phyloP scores from a whole-genome alignment of 2,797 vertebrate genomes.

The Paguma larvata region DNA sequence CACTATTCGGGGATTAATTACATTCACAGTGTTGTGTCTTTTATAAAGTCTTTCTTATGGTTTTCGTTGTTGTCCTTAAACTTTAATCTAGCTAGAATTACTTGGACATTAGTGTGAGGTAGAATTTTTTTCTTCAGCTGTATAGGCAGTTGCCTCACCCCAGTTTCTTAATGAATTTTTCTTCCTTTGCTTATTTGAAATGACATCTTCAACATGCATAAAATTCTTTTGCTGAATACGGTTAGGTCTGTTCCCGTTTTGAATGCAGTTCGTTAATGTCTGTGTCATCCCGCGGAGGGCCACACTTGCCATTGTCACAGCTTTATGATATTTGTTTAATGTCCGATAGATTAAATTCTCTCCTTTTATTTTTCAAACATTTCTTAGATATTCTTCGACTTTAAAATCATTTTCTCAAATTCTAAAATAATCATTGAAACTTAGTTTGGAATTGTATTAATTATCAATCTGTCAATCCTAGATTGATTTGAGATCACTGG shows the following conservation, averaged over 20 bases:
- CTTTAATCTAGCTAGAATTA: neutral
- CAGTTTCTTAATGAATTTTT: neutral
- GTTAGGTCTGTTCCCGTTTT: neutral
- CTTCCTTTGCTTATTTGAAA: neutral
- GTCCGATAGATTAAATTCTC: neutral
- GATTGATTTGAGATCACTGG: neutral
- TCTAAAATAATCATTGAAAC: neutral
- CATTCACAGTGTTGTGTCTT: neutral
- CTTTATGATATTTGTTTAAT: neutral
- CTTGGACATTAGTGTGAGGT: neutral
- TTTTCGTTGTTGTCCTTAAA: neutral
- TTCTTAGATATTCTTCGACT: neutral
- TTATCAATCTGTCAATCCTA: neutral
- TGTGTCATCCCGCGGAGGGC: neutral
- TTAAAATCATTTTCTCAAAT: conserved; percentile 20
- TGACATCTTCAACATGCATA: neutral
- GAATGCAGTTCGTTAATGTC: neutral
- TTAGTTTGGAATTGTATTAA: conserved; percentile 1
- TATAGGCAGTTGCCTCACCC: neutral
- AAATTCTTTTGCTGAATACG: neutral
- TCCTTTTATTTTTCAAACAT: neutral
- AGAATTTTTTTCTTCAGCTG: neutral
- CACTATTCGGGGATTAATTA: neutral
- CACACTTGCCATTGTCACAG: neutral
- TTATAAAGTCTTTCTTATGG: neutral